Percentiles rank a stretch among this genome's conserved stretches.
These are phyloP conservation scores for Agrilus cyanescens DNA, from an alignment of 2,888 invertebrate genomes.

Conservation along the genomic window DNA sequence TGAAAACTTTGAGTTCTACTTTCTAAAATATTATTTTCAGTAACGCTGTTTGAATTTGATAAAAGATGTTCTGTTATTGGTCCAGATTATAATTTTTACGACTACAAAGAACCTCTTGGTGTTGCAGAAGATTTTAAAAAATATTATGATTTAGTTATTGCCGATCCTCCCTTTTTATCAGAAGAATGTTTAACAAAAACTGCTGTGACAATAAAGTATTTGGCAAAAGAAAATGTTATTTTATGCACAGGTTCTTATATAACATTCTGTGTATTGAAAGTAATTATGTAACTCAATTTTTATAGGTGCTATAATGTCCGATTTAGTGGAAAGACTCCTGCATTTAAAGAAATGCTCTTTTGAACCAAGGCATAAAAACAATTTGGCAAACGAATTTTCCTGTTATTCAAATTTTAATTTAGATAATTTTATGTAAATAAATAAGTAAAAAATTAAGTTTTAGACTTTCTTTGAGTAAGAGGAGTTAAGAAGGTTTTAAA, in stretches of 20 bases:
- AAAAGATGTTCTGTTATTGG: constrained; percentile 68
- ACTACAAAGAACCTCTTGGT: constrained; percentile 70
- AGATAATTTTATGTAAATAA: constrained; percentile 4
- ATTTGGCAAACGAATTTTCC: constrained; percentile 85
- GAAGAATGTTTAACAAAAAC: constrained; percentile 84
- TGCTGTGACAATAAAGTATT: constrained; percentile 59
- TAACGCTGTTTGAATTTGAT: constrained; percentile 61
- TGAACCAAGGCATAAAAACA: constrained; percentile 72
- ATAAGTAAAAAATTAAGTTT: too few species aligned
- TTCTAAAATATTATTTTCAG: constrained; percentile 16
- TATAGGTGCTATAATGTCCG: constrained; percentile 64
- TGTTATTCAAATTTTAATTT: constrained; percentile 78
- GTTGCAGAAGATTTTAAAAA: constrained; percentile 47
- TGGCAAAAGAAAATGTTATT: constrained; percentile 62
- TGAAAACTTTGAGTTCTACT: neutral
- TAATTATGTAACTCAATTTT: constrained; percentile 12
- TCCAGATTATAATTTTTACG: constrained; percentile 71
- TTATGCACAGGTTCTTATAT: constrained; percentile 66
- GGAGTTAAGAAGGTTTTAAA: too few species aligned
- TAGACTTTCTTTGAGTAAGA: too few species aligned
- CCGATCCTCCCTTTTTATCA: constrained; percentile 91
- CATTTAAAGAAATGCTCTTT: constrained; percentile 55
- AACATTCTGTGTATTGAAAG: neutral
- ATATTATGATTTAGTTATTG: constrained; percentile 72
- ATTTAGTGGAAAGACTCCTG: constrained; percentile 52